These are phyloP conservation scores for Mantis religiosa DNA, from an alignment of 2,888 invertebrate species.

Conservation along the genomic window DNA sequence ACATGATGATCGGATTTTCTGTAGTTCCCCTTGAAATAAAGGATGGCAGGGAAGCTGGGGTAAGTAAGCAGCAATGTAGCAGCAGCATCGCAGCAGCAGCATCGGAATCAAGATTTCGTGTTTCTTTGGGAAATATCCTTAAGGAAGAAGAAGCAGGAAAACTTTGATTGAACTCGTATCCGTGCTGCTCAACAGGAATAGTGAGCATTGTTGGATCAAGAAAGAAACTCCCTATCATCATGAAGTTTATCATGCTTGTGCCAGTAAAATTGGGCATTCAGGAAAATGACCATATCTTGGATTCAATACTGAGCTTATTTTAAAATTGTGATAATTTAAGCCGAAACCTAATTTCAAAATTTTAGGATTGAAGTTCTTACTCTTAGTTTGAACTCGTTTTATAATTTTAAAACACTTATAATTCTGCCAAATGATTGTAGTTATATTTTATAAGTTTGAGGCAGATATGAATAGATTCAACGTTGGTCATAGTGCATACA, in stretches of 20 bases:
- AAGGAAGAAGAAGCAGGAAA: background rate
- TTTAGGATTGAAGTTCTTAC: background rate
- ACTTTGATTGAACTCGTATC: background rate
- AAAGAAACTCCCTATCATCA: background rate
- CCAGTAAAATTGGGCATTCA: background rate
- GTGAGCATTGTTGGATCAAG: background rate
- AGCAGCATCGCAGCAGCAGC: background rate
- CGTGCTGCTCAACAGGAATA: background rate
- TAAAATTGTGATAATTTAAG: background rate
- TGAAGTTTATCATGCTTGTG: background rate
- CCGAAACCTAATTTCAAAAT: background rate
- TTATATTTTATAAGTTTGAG: background rate
- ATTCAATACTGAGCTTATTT: background rate
- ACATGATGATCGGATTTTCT: constrained; percentile 38
- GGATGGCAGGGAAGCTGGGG: background rate
- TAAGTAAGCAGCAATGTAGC: background rate
- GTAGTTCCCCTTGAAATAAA: background rate
- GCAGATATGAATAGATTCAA: background rate
- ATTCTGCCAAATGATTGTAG: background rate
- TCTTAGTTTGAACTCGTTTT: background rate
- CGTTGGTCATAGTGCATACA: background rate
- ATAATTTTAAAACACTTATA: background rate
- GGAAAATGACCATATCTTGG: background rate
- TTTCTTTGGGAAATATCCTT: background rate
- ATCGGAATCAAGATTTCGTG: background rate